These are phyloP conservation scores for Elanus axillaris DNA, from an alignment of 2,113 vertebrate species.

Conservation along the genomic window DNA sequence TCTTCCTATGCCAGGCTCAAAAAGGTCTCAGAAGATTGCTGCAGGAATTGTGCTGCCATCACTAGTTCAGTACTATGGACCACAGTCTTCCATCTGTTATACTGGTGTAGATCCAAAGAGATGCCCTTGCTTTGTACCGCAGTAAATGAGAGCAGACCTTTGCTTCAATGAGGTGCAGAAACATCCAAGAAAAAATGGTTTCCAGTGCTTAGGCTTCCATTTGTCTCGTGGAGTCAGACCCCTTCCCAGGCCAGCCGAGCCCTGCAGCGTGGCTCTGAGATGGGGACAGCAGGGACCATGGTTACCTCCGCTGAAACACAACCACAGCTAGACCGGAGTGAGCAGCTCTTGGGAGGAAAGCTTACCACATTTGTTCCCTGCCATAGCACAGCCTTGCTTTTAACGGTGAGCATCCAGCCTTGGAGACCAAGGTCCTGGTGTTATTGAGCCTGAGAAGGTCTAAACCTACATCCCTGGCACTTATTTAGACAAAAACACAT, in stretches of 20 bases:
- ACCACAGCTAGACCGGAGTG: background rate
- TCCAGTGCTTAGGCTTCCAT: background rate
- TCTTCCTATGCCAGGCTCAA: background rate
- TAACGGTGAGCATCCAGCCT: background rate
- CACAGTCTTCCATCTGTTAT: background rate
- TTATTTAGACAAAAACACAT: background rate
- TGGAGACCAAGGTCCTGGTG: background rate
- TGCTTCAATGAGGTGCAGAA: background rate
- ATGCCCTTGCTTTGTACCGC: background rate
- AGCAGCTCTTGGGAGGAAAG: background rate
- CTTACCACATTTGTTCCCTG: background rate
- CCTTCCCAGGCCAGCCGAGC: background rate
- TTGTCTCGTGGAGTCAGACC: background rate
- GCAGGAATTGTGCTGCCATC: fast-evolving
- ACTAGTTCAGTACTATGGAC: background rate
- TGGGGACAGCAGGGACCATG: background rate
- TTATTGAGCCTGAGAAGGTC: background rate
- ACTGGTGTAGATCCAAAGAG: background rate
- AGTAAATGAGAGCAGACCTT: background rate
- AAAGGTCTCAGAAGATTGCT: background rate
- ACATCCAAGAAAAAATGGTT: background rate
- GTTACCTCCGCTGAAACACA: background rate
- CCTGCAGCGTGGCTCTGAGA: background rate
- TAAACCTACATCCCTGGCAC: background rate
- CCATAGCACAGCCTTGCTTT: background rate